Evolutionary conservation across 2,113 vertebrate genomes (phyloP).

Genomic region (Apistogramma diplotaenia): DNA sequence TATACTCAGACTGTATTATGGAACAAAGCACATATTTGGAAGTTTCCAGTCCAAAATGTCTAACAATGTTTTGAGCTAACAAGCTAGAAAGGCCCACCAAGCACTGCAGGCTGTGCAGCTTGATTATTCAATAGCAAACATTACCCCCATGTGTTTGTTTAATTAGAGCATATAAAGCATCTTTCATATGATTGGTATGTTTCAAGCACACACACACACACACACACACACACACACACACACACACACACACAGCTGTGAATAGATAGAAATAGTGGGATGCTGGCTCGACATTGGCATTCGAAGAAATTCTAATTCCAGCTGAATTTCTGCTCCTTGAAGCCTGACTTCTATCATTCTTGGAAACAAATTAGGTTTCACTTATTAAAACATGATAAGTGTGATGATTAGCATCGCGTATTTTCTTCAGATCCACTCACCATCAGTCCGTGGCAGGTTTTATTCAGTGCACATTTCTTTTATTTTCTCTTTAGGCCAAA

Average conservation of each 20-base stretch:
- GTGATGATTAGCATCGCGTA: rapidly evolving
- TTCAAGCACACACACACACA: rapidly evolving
- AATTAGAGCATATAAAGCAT: not conserved
- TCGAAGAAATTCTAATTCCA: not conserved
- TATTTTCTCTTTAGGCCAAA: not conserved
- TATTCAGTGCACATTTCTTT: not conserved
- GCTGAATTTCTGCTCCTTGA: not conserved
- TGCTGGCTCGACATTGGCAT: not conserved
- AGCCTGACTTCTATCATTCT: not conserved
- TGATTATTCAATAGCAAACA: not conserved
- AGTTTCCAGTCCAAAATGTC: too few relatives aligned
- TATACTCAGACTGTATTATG: not conserved
- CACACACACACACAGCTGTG: too few relatives aligned
- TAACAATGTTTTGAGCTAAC: not conserved
- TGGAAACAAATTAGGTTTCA: rapidly evolving
- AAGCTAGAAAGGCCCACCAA: not conserved
- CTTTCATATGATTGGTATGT: rapidly evolving
- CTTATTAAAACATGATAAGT: not conserved
- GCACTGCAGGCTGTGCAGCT: too few relatives aligned
- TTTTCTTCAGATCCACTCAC: not conserved
- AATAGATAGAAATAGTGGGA: not conserved
- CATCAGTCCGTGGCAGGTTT: not conserved
- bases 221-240: not conserved
- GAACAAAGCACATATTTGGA: too few relatives aligned
- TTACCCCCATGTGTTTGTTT: not conserved